Evolutionary conservation across 2,888 invertebrate genomes (phyloP), one percentile per base, ranked within the genome.

Genomic region (Acanthopleura granulata): DNA sequence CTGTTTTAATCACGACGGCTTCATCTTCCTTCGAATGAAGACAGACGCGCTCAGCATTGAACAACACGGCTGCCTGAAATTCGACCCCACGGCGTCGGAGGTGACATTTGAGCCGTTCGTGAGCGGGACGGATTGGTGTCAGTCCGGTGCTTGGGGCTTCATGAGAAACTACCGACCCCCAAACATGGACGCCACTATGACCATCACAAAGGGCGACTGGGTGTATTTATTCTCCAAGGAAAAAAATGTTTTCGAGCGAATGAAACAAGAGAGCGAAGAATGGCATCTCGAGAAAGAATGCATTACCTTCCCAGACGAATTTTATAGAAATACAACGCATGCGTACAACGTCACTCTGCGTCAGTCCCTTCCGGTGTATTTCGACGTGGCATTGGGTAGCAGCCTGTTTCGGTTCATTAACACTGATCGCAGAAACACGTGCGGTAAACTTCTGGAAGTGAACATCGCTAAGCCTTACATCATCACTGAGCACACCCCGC

Each of bases 31-130:
- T 25, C 22, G 25, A 22, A 27, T 66, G 29, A 66, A 66, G 29
- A 66, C 66, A 27, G 66, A 66, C 66, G 66, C 66, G 3, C 22
- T 66, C 4, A 66, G 66, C 29, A 66, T 66, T 6, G 66, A 66
- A 25, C 22, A 27, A 66, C 66, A 22, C 25, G 66, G 66, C 29
- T 66, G 66, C 29, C 22, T 66, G 29, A 66, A 66, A 25, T 66
- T 66, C 29, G 66, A 66, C 66, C 25, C 29, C 27, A 12, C 66
- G 29, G 16, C 22, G 29, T 22, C 22, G 29, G 25, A 15, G 6
- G 66, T 27, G 18, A 27, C 66, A 1, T 66, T 66, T 27, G 66
- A 66, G 14, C 16, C 66, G 27, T 66, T 66, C 14, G 16, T 25
- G 16, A 66, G 22, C 16, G 66, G 29, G 66, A 27, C 22, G 6